phyloP scores from a whole-genome alignment of 2,113 vertebrate species.

The Burhinus bistriatus region DNA sequence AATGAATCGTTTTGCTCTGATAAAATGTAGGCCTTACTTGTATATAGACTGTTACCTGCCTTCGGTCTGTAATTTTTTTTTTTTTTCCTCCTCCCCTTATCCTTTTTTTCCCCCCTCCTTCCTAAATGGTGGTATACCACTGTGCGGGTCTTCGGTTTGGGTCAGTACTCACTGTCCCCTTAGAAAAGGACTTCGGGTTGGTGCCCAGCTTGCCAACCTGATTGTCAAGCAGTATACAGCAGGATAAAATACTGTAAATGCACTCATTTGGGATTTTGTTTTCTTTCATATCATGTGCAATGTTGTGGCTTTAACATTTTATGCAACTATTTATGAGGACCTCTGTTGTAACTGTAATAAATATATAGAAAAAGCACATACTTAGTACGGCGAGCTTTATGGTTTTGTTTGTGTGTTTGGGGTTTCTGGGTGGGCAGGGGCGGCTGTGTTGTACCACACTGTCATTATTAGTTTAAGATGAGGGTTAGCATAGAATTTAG shows the following conservation, averaged over 20 bases:
- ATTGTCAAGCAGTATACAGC: slow-evolving; percentile 75
- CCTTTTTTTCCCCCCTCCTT: neutral
- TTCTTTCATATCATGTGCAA: slow-evolving; percentile 97
- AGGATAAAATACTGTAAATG: slow-evolving; percentile 92
- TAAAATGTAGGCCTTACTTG: slow-evolving; percentile 98
- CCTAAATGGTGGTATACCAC: slow-evolving; percentile 74
- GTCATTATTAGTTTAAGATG: slow-evolving; percentile 71
- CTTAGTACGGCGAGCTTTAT: slow-evolving; percentile 90
- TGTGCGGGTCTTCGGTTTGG: slow-evolving; percentile 67
- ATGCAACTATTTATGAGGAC: slow-evolving; percentile 99
- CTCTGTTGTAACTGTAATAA: slow-evolving; percentile 99
- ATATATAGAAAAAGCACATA: slow-evolving; percentile 94
- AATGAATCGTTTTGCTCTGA: slow-evolving; percentile 91
- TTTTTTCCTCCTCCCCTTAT: neutral
- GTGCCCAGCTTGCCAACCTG: slow-evolving; percentile 51
- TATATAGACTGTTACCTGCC: slow-evolving; percentile 90
- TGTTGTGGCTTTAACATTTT: slow-evolving; percentile 99
- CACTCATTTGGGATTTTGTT: slow-evolving; percentile 85
- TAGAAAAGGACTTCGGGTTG: slow-evolving; percentile 65
- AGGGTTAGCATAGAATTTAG: slow-evolving; percentile 66
- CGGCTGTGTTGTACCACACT: slow-evolving; percentile 69
- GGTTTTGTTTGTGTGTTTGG: slow-evolving; percentile 81
- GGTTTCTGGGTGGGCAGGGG: slow-evolving; percentile 11
- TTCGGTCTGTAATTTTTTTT: slow-evolving; percentile 70
- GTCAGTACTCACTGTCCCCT: slow-evolving; percentile 48